phyloP scores from a whole-genome alignment of 2,113 vertebrate genomes.

The Chionodraco myersi region DNA sequence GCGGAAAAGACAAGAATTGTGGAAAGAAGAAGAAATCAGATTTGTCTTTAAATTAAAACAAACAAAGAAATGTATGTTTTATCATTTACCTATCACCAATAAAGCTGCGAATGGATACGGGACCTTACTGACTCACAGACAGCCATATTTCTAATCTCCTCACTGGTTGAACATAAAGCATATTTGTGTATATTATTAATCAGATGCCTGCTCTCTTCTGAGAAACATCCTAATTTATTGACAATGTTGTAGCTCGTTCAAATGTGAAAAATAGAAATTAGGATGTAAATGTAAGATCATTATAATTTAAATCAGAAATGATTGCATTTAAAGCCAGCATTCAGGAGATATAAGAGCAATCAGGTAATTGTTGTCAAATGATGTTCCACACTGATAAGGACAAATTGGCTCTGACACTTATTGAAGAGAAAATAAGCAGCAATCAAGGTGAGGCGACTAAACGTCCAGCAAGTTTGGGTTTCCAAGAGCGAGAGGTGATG shows the following conservation, averaged over 20 bases:
- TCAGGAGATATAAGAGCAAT: conserved; percentile 10
- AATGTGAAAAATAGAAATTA: background rate
- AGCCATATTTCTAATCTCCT: background rate
- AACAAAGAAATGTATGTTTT: background rate
- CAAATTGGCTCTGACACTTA: conserved; percentile 4
- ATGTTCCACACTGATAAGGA: conserved; percentile 9
- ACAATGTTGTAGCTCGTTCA: background rate
- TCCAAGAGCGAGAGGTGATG: background rate
- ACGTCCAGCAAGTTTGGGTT: background rate
- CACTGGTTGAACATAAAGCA: background rate
- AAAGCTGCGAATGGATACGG: background rate
- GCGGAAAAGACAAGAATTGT: background rate
- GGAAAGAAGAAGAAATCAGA: background rate
- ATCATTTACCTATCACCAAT: background rate
- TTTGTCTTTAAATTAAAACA: background rate
- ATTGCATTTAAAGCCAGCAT: background rate
- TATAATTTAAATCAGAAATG: background rate
- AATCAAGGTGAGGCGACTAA: conserved; percentile 11
- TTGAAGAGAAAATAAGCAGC: conserved; percentile 28
- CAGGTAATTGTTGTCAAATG: conserved; percentile 10
- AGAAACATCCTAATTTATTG: no score
- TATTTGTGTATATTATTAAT: no score
- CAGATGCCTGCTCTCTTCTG: background rate
- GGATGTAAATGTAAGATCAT: background rate
- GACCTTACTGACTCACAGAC: background rate